A percentile compares a stretch with the other conserved stretches of the same genome.
Evolutionary conservation across 1,140 invertebrate species (phyloP).

Genomic region (Caenorhabditis inopinata): DNA sequence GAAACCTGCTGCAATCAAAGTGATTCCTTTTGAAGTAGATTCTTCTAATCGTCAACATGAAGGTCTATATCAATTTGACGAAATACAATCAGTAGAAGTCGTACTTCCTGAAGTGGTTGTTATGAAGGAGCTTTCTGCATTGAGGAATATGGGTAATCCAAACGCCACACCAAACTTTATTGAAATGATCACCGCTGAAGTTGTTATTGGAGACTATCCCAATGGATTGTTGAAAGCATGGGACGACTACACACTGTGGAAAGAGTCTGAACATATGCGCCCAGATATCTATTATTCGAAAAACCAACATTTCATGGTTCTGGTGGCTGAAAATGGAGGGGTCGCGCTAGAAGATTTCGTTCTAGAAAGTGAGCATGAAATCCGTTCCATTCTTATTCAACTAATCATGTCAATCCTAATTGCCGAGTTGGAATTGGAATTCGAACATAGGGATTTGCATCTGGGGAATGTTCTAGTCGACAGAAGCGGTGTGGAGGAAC

Average conservation of each 20-base stretch:
- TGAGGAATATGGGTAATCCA: slow-evolving; percentile 62
- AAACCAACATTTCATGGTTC: slow-evolving; percentile 72
- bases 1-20: slow-evolving; percentile 67
- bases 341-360: slow-evolving; percentile 43
- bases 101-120: slow-evolving; percentile 60
- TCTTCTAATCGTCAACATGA: slow-evolving; percentile 77
- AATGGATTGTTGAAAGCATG: slow-evolving; percentile 64
- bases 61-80: slow-evolving; percentile 72
- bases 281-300: slow-evolving; percentile 35
- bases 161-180: background rate
- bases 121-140: slow-evolving; percentile 73
- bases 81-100: slow-evolving; percentile 45
- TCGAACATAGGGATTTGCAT: slow-evolving; percentile 91
- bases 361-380: slow-evolving; percentile 59
- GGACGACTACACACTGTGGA: slow-evolving; percentile 62
- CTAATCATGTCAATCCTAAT: slow-evolving; percentile 68
- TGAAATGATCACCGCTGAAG: slow-evolving; percentile 64
- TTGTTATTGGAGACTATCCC: slow-evolving; percentile 68
- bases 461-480: slow-evolving; percentile 83
- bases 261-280: slow-evolving; percentile 42
- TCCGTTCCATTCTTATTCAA: slow-evolving; percentile 66
- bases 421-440: slow-evolving; percentile 78
- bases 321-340: slow-evolving; percentile 81
- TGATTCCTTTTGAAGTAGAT: slow-evolving; percentile 72
- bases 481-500: slow-evolving; percentile 44